phyloP scores from a whole-genome alignment of 1,140 invertebrate genomes.

The Armadillidium nasatum region DNA sequence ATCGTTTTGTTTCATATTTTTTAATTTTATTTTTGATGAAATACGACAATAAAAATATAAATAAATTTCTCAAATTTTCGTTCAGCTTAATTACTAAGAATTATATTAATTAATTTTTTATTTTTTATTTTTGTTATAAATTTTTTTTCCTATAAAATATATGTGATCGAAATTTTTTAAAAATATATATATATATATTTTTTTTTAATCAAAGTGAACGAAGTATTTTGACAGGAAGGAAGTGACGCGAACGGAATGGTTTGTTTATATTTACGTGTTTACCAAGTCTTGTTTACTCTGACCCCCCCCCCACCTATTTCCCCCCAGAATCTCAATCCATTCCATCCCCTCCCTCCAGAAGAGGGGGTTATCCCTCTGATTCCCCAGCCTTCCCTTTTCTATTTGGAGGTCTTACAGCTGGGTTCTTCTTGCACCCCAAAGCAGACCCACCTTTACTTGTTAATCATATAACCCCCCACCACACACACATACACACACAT shows the following conservation, averaged over 20 bases:
- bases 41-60: no score
- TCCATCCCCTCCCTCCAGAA: background rate
- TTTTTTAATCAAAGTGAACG: background rate
- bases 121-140: no score
- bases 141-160: no score
- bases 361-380: background rate
- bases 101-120: no score
- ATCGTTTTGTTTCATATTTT: background rate
- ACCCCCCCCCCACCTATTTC: no score
- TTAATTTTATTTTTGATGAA: no score
- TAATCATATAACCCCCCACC: no score
- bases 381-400: background rate
- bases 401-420: background rate
- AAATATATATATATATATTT: background rate
- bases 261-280: slow-evolving; percentile 4
- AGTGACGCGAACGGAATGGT: background rate
- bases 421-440: background rate
- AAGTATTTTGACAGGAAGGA: background rate
- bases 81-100: no score
- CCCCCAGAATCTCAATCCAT: background rate
- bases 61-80: no score
- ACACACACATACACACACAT: no score
- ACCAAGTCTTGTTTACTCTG: slow-evolving; percentile 1
- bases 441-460: background rate
- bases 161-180: no score